A percentile compares a stretch with the other conserved stretches of the same genome.
phyloP scores from a whole-genome alignment of 2,888 invertebrate genomes.

The Zaprionus obscuricornis region DNA sequence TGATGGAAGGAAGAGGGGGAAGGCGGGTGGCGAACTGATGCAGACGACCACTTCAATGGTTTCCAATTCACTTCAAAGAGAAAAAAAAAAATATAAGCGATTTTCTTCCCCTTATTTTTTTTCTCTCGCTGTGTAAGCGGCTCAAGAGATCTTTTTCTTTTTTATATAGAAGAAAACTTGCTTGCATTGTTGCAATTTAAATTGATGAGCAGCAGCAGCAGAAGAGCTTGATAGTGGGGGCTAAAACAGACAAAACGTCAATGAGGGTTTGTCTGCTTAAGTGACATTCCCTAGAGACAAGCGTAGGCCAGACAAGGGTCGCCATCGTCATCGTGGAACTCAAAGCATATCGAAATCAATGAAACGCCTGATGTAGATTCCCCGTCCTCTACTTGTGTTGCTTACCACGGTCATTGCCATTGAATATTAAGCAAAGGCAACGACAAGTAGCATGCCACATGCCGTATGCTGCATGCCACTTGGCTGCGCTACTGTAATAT shows the following conservation, averaged over 20 bases:
- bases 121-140: slow-evolving; percentile 16
- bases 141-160: slow-evolving; percentile 39
- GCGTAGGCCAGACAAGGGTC: slow-evolving; percentile 28
- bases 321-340: no score
- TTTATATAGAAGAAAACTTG: slow-evolving; percentile 41
- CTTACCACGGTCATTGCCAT: slow-evolving; percentile 48
- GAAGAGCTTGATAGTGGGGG: not conserved
- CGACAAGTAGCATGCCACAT: slow-evolving; percentile 41
- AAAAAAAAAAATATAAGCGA: slow-evolving; percentile 27
- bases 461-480: slow-evolving; percentile 48
- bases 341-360: slow-evolving; percentile 62
- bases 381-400: slow-evolving; percentile 10
- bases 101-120: slow-evolving; percentile 17
- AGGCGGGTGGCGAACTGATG: not conserved
- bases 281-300: slow-evolving; percentile 58
- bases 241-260: no score
- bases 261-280: slow-evolving; percentile 28
- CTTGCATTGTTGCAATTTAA: slow-evolving; percentile 70
- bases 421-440: slow-evolving; percentile 39
- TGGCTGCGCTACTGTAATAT: slow-evolving; percentile 42
- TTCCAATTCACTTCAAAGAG: slow-evolving; percentile 67
- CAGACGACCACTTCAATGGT: slow-evolving; percentile 73
- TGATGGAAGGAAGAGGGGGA: slow-evolving; percentile 2
- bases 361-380: slow-evolving; percentile 36
- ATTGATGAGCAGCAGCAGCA: slow-evolving; percentile 47